phyloP scores from a whole-genome alignment of 2,113 vertebrate genomes.

The Kobus ellipsiprymnus region DNA sequence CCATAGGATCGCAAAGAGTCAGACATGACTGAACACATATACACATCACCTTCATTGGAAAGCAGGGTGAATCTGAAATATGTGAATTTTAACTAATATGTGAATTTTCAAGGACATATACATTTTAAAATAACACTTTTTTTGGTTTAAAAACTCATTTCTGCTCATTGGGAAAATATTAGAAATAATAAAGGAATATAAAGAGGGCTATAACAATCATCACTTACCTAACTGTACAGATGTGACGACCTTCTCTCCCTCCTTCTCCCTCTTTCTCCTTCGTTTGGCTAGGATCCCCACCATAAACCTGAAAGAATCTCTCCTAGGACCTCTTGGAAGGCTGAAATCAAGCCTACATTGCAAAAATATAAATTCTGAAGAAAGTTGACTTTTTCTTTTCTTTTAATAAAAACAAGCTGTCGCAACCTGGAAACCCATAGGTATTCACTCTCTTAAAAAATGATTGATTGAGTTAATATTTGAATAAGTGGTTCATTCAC shows the following conservation, averaged over 20 bases:
- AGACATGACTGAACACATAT: background rate
- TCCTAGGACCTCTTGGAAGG: background rate
- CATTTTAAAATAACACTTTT: background rate
- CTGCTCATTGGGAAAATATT: background rate
- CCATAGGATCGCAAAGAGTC: background rate
- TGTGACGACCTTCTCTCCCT: fast-evolving
- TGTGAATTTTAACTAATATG: background rate
- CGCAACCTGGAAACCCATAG: background rate
- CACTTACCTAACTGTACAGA: background rate
- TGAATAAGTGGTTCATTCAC: background rate
- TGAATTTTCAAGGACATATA: background rate
- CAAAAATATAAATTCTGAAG: background rate
- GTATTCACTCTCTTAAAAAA: background rate
- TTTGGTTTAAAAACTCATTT: background rate
- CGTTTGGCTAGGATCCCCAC: background rate
- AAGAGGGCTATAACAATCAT: background rate
- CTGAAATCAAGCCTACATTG: background rate
- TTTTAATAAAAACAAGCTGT: background rate
- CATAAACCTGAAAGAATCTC: background rate
- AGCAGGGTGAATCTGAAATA: background rate
- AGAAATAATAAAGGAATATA: background rate
- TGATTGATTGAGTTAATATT: background rate
- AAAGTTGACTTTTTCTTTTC: background rate
- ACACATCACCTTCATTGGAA: background rate
- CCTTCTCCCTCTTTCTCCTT: background rate